Evolutionary conservation across 2,113 vertebrate species (phyloP), one percentile per base, ranked within the genome.

Genomic region (Cephalophus harveyi): DNA sequence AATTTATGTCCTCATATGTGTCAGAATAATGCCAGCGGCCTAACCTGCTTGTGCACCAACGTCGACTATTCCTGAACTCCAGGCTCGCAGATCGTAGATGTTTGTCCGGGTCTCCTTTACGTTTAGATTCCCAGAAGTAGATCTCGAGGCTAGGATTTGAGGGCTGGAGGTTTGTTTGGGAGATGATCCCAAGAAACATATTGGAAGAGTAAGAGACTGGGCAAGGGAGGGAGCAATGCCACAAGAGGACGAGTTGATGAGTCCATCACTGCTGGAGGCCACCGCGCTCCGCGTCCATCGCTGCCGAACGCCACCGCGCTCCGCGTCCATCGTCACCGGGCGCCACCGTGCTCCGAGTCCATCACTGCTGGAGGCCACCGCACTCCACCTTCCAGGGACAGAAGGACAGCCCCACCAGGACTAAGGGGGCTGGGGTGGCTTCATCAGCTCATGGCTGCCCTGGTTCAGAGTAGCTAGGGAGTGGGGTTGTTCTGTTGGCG

Each of bases 261-360:
- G 50, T 52, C 14, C 23, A 46, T 87, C 40, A 13, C 40, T 27
- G 21, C 16, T 10, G 19, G 50, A 30, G 7, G 64, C 64, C 64
- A 17, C 33, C 0, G 2, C 10, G 8, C 54, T 78, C 50, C 4
- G 2, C 10, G 8, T 57, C 55, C 8, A 55, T 23, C 21, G 21
- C 4, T 4, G 4, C 40, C 40, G 40, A 4, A 4, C 40, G 62
- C 46, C 1, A 48, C 43, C 0, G 0, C 5, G 4, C 57, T 86
- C 54, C 14, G 40, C 40, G 40, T 40, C 40, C 40, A 40, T 40
- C 40, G 40, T 40, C 40, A 40, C 40, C 40, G 40, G 40, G 40
- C 8, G 9, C 57, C 9, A 59, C 23, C 10, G 4, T 0, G 2
- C 57, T 59, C 4, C 11, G 3, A 12, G 59, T 60, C 12, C 5